phyloP scores from a whole-genome alignment of 2,888 invertebrate species.

The Hololepta plana region DNA sequence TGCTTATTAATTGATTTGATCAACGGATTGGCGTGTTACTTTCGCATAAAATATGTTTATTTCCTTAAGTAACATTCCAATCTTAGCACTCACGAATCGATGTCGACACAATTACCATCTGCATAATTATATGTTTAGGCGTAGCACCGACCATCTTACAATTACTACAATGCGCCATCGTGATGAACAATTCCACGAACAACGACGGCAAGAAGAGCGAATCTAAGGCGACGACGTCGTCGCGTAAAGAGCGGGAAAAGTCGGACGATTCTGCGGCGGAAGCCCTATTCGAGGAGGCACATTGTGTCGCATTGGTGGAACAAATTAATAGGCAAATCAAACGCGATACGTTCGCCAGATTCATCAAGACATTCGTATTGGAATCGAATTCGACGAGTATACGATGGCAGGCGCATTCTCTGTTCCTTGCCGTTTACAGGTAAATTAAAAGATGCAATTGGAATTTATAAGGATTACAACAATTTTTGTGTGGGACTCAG shows the following conservation, averaged over 20 bases:
- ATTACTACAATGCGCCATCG: slow-evolving; percentile 76
- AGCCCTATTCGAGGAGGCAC: slow-evolving; percentile 45
- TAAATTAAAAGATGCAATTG: slow-evolving; percentile 21
- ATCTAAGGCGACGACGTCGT: slow-evolving; percentile 12
- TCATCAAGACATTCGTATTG: slow-evolving; percentile 77
- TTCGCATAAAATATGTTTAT: no score
- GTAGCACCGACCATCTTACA: slow-evolving; percentile 84
- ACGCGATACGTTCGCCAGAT: slow-evolving; percentile 44
- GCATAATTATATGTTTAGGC: slow-evolving; percentile 19
- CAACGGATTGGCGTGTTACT: no score
- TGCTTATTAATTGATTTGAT: no score
- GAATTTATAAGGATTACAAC: slow-evolving; percentile 46
- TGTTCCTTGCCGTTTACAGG: slow-evolving; percentile 70
- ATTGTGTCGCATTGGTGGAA: slow-evolving; percentile 47
- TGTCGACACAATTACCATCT: no score
- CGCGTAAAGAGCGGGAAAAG: slow-evolving; percentile 42
- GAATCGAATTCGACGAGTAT: slow-evolving; percentile 86
- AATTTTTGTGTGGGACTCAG: slow-evolving; percentile 28
- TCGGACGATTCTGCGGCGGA: slow-evolving; percentile 48
- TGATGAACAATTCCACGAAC: slow-evolving; percentile 29
- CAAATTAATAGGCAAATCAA: slow-evolving; percentile 47
- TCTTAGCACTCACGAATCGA: no score
- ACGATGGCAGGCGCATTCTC: slow-evolving; percentile 89
- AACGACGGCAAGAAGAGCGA: slow-evolving; percentile 16
- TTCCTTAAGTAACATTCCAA: no score